Conservation (phyloP, 2,113 vertebrate species). For the Pungitius pungitius region DNA sequence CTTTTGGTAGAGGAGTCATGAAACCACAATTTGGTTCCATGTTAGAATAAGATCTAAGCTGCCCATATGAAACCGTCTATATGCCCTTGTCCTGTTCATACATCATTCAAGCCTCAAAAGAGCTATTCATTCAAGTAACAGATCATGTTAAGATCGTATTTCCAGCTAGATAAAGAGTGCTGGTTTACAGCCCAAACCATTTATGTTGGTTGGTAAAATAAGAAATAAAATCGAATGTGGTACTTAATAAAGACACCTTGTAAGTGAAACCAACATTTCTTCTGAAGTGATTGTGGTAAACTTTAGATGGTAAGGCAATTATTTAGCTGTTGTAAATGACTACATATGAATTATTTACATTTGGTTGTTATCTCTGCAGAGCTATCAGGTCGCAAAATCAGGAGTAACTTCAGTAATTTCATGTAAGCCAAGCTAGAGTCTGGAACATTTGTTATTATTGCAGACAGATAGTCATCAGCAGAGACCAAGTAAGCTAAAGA, state of each 20-base stretch:
- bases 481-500: background rate
- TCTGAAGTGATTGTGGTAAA: slow-evolving; percentile 22
- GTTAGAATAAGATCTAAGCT: slow-evolving; percentile 56
- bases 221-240: slow-evolving; percentile 22
- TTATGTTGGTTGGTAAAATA: slow-evolving; percentile 29
- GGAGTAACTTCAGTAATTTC: too few species aligned
- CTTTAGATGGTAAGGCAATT: slow-evolving; percentile 36
- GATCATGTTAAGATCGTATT: slow-evolving; percentile 7
- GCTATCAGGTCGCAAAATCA: slow-evolving; percentile 6
- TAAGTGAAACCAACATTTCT: slow-evolving; percentile 42
- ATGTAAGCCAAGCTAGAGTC: too few species aligned
- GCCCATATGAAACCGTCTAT: slow-evolving; percentile 7
- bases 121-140: slow-evolving; percentile 36
- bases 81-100: slow-evolving; percentile 31
- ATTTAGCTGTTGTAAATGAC: slow-evolving; percentile 33
- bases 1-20: slow-evolving; percentile 59
- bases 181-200: background rate
- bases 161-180: background rate
- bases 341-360: slow-evolving; percentile 18
- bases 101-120: slow-evolving; percentile 46
- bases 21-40: slow-evolving; percentile 66
- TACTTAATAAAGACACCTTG: slow-evolving; percentile 30
- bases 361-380: slow-evolving; percentile 7
- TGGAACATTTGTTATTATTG: slow-evolving; percentile 9
- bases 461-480: background rate